A percentile compares a stretch with the other conserved stretches of the same genome.
Evolutionary conservation across 2,888 invertebrate species (phyloP).

Genomic region (Dryococelus australis): DNA sequence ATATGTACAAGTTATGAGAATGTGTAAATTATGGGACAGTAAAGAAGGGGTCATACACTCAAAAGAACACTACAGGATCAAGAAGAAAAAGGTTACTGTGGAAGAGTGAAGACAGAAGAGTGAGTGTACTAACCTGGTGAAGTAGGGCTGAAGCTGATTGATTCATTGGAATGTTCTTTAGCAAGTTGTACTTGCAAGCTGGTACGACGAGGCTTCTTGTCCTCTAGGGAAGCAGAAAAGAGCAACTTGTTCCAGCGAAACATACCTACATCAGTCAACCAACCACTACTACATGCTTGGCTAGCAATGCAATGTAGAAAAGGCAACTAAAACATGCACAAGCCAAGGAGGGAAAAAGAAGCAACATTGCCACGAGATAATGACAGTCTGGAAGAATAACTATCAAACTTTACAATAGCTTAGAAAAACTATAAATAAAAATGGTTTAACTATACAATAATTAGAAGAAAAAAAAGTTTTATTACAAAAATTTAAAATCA

Average conservation of each 20-base stretch:
- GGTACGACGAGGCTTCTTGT: constrained; percentile 59
- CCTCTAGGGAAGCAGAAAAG: constrained; percentile 36
- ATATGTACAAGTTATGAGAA: too few species aligned
- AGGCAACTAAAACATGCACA: not conserved
- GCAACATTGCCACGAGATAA: too few species aligned
- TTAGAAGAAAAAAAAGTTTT: too few species aligned
- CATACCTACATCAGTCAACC: constrained; percentile 18
- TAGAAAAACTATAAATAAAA: too few species aligned
- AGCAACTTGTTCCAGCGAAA: constrained; percentile 29
- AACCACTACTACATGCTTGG: not conserved
- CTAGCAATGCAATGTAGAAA: not conserved
- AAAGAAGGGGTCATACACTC: too few species aligned
- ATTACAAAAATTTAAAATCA: too few species aligned
- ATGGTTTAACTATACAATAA: too few species aligned
- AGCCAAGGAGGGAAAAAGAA: not conserved
- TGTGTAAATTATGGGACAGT: too few species aligned
- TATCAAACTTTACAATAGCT: too few species aligned
- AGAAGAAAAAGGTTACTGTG: not conserved
- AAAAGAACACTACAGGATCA: not conserved
- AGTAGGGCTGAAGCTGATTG: constrained; percentile 66
- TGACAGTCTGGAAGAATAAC: too few species aligned
- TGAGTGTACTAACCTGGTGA: constrained; percentile 63
- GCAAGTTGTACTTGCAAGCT: constrained; percentile 63
- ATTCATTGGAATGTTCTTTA: constrained; percentile 67
- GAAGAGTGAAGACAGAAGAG: not conserved